Evolutionary conservation across 2,888 invertebrate genomes (phyloP), one percentile per base, ranked within the genome.

Genomic region (Chirona hameri): DNA sequence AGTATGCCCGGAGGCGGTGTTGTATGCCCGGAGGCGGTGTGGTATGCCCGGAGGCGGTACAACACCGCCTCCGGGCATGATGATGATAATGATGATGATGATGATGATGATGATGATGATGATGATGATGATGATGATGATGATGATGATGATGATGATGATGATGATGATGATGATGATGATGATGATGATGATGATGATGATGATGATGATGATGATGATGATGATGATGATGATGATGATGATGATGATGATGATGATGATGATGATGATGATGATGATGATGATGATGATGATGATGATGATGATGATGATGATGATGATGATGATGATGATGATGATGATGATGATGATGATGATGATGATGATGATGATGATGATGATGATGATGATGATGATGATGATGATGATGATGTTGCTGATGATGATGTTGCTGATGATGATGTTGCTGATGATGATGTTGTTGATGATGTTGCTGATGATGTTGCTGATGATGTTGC

Each of bases 221-320:
- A 65, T 65, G 65, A 65, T 65, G 65, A n/a, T n/a, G 65, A 65
- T 65, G 65, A 65, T 65, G 65, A 65, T 65, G 65, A 65, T n/a
- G 65, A 65, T 65, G 65, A 65, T 65, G 79, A 79, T 29, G 79
- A 79, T 29, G 27, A n/a, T 21, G 79, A 79, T 21, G 31, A 79
- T 21, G 79, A 79, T n/a, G 79, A 29, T n/a, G n/a, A n/a, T 79
- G 79, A 79, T 79, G 79, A 79, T 79, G 27, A n/a, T 27, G 79
- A 29, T 79, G 31, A 79, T 27, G 79, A 79, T 79, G 79, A 29
- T 29, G 31, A n/a, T 79, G 79, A n/a, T 79, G 79, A 29, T 29
- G 27, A 79, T n/a, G 79, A 29, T 79, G 27, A n/a, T 79, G 79
- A 79, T n/a, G 65, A 65, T 65, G 65, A 65, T 21, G n/a, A 65